Conservation (phyloP, 2,113 vertebrate species). For the Donacobius atricapilla region DNA sequence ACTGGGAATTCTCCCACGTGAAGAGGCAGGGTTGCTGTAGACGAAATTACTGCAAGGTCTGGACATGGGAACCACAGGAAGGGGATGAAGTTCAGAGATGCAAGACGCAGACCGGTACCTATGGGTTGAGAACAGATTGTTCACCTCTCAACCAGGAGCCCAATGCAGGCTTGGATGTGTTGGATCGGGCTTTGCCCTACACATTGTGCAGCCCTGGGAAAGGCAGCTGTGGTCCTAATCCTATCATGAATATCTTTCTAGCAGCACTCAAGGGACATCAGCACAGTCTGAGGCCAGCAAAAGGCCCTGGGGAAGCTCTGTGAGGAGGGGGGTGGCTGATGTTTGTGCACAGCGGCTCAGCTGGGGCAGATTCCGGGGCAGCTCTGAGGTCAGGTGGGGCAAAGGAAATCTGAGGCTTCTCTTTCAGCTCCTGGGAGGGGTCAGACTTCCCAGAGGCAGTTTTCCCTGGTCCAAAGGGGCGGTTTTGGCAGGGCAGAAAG, state of each 20-base stretch:
- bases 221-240: background rate
- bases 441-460: background rate
- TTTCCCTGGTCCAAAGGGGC: background rate
- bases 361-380: background rate
- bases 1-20: background rate
- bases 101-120: background rate
- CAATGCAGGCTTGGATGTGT: background rate
- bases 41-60: background rate
- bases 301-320: background rate
- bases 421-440: background rate
- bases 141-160: background rate
- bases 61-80: background rate
- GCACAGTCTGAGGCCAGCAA: background rate
- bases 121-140: background rate
- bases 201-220: fast-evolving
- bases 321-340: background rate
- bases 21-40: background rate
- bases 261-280: background rate
- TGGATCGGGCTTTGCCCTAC: background rate
- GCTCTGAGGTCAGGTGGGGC: background rate
- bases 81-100: background rate
- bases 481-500: background rate
- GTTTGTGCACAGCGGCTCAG: background rate
- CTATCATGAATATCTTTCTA: background rate
- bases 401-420: background rate